phyloP scores from a whole-genome alignment of 2,113 vertebrate species.

The Cryptomyrus ogoouensis region DNA sequence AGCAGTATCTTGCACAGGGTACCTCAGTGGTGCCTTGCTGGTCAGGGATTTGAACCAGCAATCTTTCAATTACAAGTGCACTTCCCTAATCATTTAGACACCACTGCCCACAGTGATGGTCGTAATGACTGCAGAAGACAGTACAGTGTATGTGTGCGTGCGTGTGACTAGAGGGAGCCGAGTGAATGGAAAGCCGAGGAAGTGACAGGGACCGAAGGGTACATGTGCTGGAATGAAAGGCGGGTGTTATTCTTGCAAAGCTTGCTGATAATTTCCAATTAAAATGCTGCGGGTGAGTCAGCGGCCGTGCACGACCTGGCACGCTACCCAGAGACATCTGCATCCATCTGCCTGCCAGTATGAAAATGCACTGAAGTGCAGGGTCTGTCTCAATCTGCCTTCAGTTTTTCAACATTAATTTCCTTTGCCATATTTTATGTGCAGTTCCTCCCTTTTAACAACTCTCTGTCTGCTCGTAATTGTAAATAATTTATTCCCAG shows the following conservation, averaged over 20 bases:
- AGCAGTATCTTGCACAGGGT: no score
- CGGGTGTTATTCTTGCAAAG: not conserved
- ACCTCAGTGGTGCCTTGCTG: no score
- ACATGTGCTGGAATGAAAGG: not conserved
- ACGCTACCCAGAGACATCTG: not conserved
- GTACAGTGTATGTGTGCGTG: not conserved
- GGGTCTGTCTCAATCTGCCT: not conserved
- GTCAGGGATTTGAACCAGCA: no score
- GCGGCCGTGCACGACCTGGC: not conserved
- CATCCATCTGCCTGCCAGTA: not conserved
- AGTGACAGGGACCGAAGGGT: not conserved
- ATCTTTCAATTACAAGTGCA: no score
- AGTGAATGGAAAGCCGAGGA: not conserved
- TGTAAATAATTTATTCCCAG: not conserved
- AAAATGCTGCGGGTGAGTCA: not conserved
- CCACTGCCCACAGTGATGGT: no score
- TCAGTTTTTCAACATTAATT: not conserved
- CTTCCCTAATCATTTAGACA: no score
- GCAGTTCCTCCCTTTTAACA: not conserved
- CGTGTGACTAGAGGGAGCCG: not conserved
- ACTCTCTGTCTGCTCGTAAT: not conserved
- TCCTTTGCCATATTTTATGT: not conserved
- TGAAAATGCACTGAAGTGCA: not conserved
- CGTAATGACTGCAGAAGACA: no score
- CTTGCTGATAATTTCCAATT: not conserved